These are phyloP conservation scores for Magallana gigas DNA, from an alignment of 1,140 invertebrate species.

Conservation along the genomic window DNA sequence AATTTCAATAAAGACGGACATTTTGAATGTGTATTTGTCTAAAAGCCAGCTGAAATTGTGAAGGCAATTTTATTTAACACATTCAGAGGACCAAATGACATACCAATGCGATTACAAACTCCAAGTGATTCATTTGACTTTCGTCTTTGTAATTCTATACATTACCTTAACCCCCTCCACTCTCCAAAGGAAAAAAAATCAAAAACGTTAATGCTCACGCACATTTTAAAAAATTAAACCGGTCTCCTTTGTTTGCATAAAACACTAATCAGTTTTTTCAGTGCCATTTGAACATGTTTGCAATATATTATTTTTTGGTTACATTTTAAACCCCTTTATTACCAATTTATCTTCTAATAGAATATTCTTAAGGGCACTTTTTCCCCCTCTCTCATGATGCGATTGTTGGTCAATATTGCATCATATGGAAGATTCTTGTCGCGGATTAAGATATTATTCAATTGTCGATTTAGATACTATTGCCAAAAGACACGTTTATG, in stretches of 20 bases:
- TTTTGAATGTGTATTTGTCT: constrained; percentile 2
- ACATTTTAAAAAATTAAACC: too few species aligned
- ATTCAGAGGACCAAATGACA: not conserved
- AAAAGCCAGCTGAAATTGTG: not conserved
- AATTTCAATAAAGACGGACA: not conserved
- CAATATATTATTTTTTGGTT: too few species aligned
- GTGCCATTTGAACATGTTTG: too few species aligned
- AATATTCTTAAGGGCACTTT: too few species aligned
- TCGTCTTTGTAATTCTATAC: not conserved
- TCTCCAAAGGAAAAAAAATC: too few species aligned
- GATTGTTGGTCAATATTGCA: constrained; percentile 21
- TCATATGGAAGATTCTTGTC: not conserved
- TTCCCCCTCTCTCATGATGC: not conserved
- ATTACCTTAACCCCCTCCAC: too few species aligned
- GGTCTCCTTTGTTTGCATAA: too few species aligned
- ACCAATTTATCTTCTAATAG: too few species aligned
- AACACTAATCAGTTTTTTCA: too few species aligned
- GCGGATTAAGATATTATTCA: not conserved
- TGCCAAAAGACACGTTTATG: not conserved
- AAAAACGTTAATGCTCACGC: too few species aligned
- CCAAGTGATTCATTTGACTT: not conserved
- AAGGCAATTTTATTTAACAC: not conserved
- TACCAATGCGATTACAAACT: constrained; percentile 7
- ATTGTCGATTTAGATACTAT: not conserved
- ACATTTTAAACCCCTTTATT: too few species aligned